Conservation (phyloP, 2,797 vertebrate genomes). For the Lepidocolaptes lacrymiger region DNA sequence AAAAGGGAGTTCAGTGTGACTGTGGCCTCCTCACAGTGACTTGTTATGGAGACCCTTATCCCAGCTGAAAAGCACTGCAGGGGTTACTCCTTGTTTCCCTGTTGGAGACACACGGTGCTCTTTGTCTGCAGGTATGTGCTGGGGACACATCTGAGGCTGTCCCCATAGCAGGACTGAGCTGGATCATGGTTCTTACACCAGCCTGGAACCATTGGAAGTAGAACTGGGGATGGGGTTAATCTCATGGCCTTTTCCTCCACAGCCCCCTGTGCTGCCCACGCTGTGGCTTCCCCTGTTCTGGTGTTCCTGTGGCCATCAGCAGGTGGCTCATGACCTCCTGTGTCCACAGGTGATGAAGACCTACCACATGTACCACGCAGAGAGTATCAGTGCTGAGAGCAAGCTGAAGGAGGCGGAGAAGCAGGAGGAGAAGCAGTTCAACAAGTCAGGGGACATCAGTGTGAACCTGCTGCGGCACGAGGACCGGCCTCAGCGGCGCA, state of each 20-base stretch:
- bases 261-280: neutral
- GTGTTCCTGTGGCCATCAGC: neutral
- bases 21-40: neutral
- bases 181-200: neutral
- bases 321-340: neutral
- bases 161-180: rapidly evolving
- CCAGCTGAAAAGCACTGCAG: neutral
- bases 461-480: slow-evolving; percentile 94
- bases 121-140: neutral
- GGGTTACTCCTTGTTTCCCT: neutral
- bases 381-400: slow-evolving; percentile 97
- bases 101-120: rapidly evolving
- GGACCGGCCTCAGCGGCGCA: slow-evolving; percentile 91
- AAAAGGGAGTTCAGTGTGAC: neutral
- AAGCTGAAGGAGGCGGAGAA: slow-evolving; percentile 98
- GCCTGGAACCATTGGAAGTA: neutral
- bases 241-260: neutral
- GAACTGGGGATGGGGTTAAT: neutral
- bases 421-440: slow-evolving; percentile 98
- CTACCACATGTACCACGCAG: slow-evolving; percentile 98
- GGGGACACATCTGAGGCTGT: neutral
- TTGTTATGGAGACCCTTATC: neutral
- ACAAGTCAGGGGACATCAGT: slow-evolving; percentile 92
- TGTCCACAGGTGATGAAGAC: slow-evolving; percentile 97
- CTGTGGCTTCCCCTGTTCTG: rapidly evolving